Conservation (phyloP, 2,797 vertebrate species). For the Thaleichthys pacificus region DNA sequence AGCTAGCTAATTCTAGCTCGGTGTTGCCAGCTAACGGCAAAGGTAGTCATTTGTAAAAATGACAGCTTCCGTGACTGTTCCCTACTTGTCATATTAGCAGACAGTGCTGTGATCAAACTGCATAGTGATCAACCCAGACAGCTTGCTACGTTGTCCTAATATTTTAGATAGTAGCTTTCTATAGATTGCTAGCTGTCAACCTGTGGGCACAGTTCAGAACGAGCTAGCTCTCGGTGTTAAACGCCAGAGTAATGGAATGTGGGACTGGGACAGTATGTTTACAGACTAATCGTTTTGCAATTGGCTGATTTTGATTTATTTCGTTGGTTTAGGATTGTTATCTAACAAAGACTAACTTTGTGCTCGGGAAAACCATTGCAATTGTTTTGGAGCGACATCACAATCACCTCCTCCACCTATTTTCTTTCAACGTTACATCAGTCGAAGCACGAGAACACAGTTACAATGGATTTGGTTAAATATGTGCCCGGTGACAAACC, state of each 20-base stretch:
- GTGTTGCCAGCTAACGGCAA: neutral
- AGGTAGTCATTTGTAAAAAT: neutral
- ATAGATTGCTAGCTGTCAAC: neutral
- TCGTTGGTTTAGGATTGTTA: conserved; percentile 26
- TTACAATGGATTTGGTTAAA: too few relatives aligned
- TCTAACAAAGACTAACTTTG: neutral
- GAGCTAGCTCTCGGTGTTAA: conserved; percentile 22
- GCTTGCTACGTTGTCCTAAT: too few relatives aligned
- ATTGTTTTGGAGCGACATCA: neutral
- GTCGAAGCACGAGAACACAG: too few relatives aligned
- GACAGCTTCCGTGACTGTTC: neutral
- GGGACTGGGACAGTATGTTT: conserved; percentile 11
- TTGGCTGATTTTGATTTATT: conserved; percentile 21
- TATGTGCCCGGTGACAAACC: too few relatives aligned
- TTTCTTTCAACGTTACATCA: too few relatives aligned
- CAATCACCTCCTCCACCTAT: neutral
- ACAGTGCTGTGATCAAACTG: neutral
- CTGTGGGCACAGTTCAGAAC: neutral
- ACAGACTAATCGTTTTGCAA: neutral
- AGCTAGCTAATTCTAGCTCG: too few relatives aligned
- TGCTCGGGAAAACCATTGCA: neutral
- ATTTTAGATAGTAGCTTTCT: too few relatives aligned
- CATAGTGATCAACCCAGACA: too few relatives aligned
- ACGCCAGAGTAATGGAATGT: conserved; percentile 35
- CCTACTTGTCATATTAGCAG: neutral